Base-by-base conservation (phyloP, 1,140 invertebrate genomes). In the Microplitis mediator region DNA sequence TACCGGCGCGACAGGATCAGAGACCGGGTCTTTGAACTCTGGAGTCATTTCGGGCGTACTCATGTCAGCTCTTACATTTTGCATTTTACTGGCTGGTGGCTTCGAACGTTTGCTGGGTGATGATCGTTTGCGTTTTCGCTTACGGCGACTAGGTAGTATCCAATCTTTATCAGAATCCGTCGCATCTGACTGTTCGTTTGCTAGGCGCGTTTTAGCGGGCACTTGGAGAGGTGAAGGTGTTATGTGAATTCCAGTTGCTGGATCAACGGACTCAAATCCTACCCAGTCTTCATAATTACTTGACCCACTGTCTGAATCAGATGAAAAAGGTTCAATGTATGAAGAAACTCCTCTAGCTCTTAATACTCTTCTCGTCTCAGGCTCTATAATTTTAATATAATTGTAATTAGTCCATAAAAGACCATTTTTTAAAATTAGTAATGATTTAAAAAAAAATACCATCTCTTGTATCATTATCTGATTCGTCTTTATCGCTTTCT, bases 111-210 rank as follows among this genome's bases (percentile, higher is more conserved):
- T 75, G 78, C 73, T 83, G 50, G 79, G 69, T 75, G 78, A 83
- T 83, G 79, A 79, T 79, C 84, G 80, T 81, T 86, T 87, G 78
- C 78, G 81, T 78, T 83, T 86, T 78, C 82, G 81, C 78, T 84
- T 86, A 67, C 85, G 81, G 77, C 80, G 78, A 67, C 82, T 71
- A 23, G 85, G 85, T 77, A 87, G 56, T 67, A 85, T 80, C 85
- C 85, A 87, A 73, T 87, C 85, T 77, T 86, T 78, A 73, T 87
- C 85, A 39, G 85, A 86, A 78, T 87, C 85, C 78, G 80, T 78
- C 36, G 76, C 66, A 4, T 75, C 79, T n/a, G 81, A 81, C 36
- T 80, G 23, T 54, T 77, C 74, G 52, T 80, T 76, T 64, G 14
- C 0, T 60, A 71, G 14, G 74, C 77, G 72, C 50, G 16, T 56